phyloP scores from a whole-genome alignment of 2,888 invertebrate species.

The Hofmannophila pseudospretella region DNA sequence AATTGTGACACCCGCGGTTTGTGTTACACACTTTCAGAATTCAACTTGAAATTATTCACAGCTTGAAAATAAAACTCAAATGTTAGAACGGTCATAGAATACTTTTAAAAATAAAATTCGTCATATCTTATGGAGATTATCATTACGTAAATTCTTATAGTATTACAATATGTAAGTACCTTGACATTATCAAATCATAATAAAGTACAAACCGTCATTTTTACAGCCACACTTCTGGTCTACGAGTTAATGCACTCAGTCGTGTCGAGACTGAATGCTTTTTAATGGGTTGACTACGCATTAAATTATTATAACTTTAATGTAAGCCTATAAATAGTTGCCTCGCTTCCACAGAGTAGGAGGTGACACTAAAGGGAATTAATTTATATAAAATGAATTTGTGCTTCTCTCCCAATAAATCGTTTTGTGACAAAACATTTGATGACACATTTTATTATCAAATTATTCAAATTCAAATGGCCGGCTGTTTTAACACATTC shows the following conservation, averaged over 20 bases:
- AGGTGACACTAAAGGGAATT: constrained; percentile 41
- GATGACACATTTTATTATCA: constrained; percentile 44
- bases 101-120: too few species aligned
- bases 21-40: neutral
- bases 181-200: too few species aligned
- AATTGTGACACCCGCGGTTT: constrained; percentile 7
- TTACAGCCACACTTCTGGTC: constrained; percentile 32
- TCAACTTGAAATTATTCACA: too few species aligned
- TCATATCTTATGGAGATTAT: too few species aligned
- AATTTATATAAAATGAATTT: constrained; percentile 36
- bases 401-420: constrained; percentile 37
- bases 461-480: constrained; percentile 25
- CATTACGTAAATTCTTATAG: too few species aligned
- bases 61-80: too few species aligned
- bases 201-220: constrained; percentile 25
- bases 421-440: constrained; percentile 50
- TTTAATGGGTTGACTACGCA: constrained; percentile 58
- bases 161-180: too few species aligned
- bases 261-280: constrained; percentile 53
- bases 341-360: constrained; percentile 27
- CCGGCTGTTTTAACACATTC: constrained; percentile 7
- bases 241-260: constrained; percentile 41
- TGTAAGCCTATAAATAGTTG: constrained; percentile 10
- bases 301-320: constrained; percentile 39
- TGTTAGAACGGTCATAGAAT: too few species aligned